A percentile compares a stretch with the other conserved stretches of the same genome.
Conservation (phyloP, 2,888 invertebrate species). For the Hypercompe scribonia region DNA sequence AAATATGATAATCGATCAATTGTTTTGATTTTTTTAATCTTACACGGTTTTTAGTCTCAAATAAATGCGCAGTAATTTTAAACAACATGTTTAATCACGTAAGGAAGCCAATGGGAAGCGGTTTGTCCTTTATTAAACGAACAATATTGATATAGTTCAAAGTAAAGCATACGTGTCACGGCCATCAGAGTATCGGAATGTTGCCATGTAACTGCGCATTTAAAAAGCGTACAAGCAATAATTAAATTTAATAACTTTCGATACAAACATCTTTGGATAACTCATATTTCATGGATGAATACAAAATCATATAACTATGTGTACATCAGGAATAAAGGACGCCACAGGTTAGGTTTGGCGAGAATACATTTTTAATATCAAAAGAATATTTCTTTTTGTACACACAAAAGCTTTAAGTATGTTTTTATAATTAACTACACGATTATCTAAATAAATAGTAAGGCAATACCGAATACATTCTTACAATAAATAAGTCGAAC, state of each 20-base stretch:
- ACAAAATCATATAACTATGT: conserved; percentile 39
- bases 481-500: conserved; percentile 20
- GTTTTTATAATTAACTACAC: conserved; percentile 5
- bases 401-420: conserved; percentile 22
- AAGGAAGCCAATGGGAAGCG: not conserved
- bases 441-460: conserved; percentile 22
- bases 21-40: conserved; percentile 25
- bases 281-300: conserved; percentile 45
- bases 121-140: not conserved
- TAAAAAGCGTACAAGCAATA: conserved; percentile 6
- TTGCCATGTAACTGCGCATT: not conserved
- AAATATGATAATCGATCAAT: conserved; percentile 22
- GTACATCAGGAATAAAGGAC: conserved; percentile 31
- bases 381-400: conserved; percentile 17
- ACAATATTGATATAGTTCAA: not conserved
- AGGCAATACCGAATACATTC: conserved; percentile 13
- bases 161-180: not conserved
- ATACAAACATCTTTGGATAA: conserved; percentile 60
- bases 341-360: conserved; percentile 19
- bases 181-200: not conserved
- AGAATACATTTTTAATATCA: conserved; percentile 6
- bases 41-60: conserved; percentile 7
- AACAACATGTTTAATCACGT: not conserved
- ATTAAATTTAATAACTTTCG: conserved; percentile 44
- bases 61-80: conserved; percentile 14